A percentile compares a stretch with the other conserved stretches of the same genome.
Evolutionary conservation across 2,797 vertebrate genomes (phyloP).

Genomic region (Tachyglossus aculeatus): DNA sequence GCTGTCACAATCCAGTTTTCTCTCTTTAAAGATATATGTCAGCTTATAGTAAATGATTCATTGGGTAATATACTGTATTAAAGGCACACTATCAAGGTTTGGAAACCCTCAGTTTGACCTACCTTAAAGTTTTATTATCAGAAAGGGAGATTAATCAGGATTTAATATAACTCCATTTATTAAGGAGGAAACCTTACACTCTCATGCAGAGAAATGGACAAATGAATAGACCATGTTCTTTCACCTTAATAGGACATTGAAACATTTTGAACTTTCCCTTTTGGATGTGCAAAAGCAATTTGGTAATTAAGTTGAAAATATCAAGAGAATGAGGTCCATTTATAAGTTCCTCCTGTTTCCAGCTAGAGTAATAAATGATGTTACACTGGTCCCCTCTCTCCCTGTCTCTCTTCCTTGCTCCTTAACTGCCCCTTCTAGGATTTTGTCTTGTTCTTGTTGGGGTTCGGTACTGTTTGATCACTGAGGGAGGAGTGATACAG

Average conservation of each 20-base stretch:
- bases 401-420: too few species aligned
- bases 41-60: conserved; percentile 34
- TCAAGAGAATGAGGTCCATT: too few species aligned
- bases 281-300: too few species aligned
- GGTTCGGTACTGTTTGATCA: too few species aligned
- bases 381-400: too few species aligned
- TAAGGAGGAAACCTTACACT: neutral
- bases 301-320: too few species aligned
- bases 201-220: neutral
- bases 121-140: conserved; percentile 20
- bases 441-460: too few species aligned
- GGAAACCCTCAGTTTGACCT: neutral
- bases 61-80: conserved; percentile 37
- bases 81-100: conserved; percentile 34
- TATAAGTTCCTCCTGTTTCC: too few species aligned
- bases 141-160: neutral
- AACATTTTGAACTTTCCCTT: too few species aligned
- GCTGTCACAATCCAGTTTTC: neutral
- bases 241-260: neutral
- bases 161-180: neutral
- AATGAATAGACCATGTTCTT: accelerated
- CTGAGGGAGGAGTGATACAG: too few species aligned
- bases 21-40: conserved; percentile 20
- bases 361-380: too few species aligned
- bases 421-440: too few species aligned